Percentiles rank a stretch among this genome's conserved stretches.
Evolutionary conservation across 2,113 vertebrate species (phyloP).

Genomic region (Gallinago media): DNA sequence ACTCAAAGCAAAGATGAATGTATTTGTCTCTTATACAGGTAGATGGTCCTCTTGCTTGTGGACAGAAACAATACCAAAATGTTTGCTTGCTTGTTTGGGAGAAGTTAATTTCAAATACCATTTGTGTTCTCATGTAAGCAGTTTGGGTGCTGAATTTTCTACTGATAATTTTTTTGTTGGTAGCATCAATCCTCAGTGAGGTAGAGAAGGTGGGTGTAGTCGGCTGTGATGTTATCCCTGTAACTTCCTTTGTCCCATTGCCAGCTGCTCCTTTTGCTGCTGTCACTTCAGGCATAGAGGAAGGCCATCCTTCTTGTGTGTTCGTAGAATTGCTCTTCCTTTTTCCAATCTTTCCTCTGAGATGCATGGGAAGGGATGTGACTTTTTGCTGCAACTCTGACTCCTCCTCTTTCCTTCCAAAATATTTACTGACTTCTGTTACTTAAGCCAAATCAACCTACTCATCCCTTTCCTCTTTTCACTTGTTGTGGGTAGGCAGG

Average conservation of each 20-base stretch:
- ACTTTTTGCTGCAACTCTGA: not conserved
- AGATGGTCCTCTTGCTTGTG: not conserved
- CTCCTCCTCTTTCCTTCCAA: not conserved
- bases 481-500: not conserved
- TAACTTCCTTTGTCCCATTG: not conserved
- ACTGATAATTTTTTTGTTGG: not conserved
- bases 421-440: not conserved
- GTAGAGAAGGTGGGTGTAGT: not conserved
- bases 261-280: not conserved
- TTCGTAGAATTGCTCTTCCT: not conserved
- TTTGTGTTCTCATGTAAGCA: not conserved
- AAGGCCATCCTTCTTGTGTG: not conserved
- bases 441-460: not conserved
- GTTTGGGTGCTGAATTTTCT: not conserved
- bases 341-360: not conserved
- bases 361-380: fast-evolving
- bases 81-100: not conserved
- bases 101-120: not conserved
- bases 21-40: not conserved
- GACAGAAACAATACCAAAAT: not conserved
- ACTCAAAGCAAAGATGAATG: not conserved
- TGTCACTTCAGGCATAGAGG: not conserved
- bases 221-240: not conserved
- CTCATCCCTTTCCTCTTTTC: not conserved
- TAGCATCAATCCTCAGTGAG: not conserved